Base-by-base conservation (phyloP, 1,140 invertebrate species). In the Lethrus apterus region DNA sequence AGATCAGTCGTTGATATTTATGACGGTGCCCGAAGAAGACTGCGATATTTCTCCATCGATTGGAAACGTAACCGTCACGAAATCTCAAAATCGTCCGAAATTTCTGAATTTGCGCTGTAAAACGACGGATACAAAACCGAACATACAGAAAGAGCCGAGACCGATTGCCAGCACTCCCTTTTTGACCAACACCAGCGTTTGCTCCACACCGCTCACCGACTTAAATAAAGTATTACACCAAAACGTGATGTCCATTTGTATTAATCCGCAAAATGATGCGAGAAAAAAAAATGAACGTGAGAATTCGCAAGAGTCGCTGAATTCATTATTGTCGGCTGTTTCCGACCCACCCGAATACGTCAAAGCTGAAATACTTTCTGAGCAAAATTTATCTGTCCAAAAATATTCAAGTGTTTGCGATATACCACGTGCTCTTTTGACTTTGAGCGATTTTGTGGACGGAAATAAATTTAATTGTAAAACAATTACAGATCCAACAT, bases 1-100 rank as follows among this genome's bases (percentile, higher is more conserved):
- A 17, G 84, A 87, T 58, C 80, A 80, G 41, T 86, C 84, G 0
- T 64, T 84, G 1, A 78, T 87, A 18, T 87, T 87, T 49, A 86
- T 83, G 0, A 74, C 79, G 2, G 81, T 86, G 18, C 84, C 84
- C 2, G 84, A 89, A 68, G 83, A 86, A 62, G 77, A 75, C 26
- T 73, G 68, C 8, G 56, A 63, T 42, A 50, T 59, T 49, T 52
- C 56, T 65, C 66, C 66, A 58, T 51, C 63, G 51, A 23, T 49
- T 48, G 34, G 64, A 59, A 59, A 55, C 18, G 41, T 33, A 15
- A 52, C 40, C 9, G 18, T 50, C 11, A 48, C 24, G 10, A 51
- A 44, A 24, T 38, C 44, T n/a, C 34, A 46, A 15, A 66, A 70
- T 34, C 56, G 67, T 46, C 53, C 65, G 2, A 74, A 73, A 50